phyloP scores from a whole-genome alignment of 2,888 invertebrate genomes.

The Trichacis sp. region DNA sequence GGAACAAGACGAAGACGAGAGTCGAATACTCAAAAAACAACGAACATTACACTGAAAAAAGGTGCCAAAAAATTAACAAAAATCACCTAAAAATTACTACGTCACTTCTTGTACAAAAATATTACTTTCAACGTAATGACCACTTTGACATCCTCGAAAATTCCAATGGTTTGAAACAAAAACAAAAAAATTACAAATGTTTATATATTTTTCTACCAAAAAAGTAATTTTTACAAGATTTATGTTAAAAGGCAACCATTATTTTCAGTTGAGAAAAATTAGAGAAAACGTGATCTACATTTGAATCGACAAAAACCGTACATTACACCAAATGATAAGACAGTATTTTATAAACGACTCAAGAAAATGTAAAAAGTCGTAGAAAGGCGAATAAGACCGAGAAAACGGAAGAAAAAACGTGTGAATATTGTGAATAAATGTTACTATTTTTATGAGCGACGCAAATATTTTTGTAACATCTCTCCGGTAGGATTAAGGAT shows the following conservation, averaged over 20 bases:
- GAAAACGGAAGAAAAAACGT: not conserved
- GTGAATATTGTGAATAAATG: not conserved
- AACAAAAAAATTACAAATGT: no score
- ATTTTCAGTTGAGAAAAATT: no score
- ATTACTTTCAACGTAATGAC: no score
- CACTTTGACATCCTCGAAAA: no score
- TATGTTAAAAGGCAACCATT: no score
- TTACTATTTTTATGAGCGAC: not conserved
- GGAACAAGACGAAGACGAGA: not conserved
- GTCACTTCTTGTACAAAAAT: no score
- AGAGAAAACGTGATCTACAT: not conserved
- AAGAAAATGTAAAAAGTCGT: not conserved
- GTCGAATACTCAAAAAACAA: not conserved
- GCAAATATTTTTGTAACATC: conserved; percentile 1
- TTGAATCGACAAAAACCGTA: conserved; percentile 13
- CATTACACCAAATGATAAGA: conserved; percentile 61
- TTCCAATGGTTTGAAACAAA: no score
- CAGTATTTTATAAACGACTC: conserved; percentile 53
- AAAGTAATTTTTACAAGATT: no score
- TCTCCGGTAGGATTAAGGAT: not conserved
- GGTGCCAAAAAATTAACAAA: no score
- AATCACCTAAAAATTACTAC: no score
- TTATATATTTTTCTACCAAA: no score
- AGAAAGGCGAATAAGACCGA: no score
- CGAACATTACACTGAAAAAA: not conserved